phyloP scores from a whole-genome alignment of 2,113 vertebrate species.

The Malurus elegans region DNA sequence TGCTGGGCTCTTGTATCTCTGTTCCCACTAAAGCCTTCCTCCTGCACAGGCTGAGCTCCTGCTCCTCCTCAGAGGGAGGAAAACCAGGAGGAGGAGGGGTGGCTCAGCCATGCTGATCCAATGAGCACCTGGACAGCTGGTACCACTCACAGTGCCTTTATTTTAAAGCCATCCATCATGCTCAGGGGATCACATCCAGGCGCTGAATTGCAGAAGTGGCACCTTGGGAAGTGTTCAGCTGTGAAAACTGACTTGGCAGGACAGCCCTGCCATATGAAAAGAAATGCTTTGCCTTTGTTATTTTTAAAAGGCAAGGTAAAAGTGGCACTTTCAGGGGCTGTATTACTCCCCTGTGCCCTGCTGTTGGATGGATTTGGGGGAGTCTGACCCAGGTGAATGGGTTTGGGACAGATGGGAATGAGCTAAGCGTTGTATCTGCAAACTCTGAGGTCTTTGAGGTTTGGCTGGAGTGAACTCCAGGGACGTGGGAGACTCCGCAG shows the following conservation, averaged over 20 bases:
- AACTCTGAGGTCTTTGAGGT: neutral
- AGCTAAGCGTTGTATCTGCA: neutral
- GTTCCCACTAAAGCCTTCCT: neutral
- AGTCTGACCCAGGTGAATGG: neutral
- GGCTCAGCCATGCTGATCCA: slow-evolving; percentile 61
- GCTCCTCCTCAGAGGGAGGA: neutral
- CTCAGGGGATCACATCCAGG: neutral
- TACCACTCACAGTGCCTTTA: slow-evolving; percentile 4
- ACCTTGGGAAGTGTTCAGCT: slow-evolving; percentile 68
- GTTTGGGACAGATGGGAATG: neutral
- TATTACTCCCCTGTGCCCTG: neutral
- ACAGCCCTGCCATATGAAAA: neutral
- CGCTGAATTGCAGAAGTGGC: slow-evolving; percentile 61
- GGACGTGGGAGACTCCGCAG: accelerated
- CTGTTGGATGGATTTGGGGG: neutral
- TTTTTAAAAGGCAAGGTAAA: slow-evolving; percentile 6
- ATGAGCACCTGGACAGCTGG: slow-evolving; percentile 68
- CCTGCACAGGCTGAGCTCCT: neutral
- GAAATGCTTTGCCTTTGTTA: slow-evolving; percentile 16
- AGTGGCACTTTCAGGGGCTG: neutral
- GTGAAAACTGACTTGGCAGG: slow-evolving; percentile 61
- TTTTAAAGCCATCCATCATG: slow-evolving; percentile 71
- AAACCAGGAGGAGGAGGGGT: neutral
- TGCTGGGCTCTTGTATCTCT: neutral
- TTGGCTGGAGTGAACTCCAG: neutral